These are phyloP conservation scores for Tipula lateralis DNA, from an alignment of 2,888 invertebrate species.

Conservation along the genomic window DNA sequence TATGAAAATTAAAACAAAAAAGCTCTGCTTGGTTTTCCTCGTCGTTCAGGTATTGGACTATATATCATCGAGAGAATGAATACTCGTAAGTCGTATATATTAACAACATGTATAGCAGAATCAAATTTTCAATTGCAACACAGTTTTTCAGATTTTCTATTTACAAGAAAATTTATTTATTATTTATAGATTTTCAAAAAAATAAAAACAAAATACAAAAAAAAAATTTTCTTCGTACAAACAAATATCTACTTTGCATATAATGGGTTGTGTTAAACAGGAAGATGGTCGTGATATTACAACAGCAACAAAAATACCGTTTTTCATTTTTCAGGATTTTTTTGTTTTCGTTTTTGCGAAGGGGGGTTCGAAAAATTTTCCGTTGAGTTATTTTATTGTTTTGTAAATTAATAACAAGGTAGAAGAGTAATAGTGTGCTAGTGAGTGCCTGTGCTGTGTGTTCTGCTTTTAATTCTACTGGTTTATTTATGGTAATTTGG, in stretches of 20 bases:
- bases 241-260: background rate
- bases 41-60: background rate
- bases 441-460: background rate
- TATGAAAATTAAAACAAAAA: background rate
- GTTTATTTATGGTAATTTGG: conserved; percentile 19
- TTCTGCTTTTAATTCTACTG: conserved; percentile 11
- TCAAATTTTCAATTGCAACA: background rate
- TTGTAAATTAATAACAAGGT: conserved; percentile 19
- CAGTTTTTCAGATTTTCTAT: background rate
- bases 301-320: background rate
- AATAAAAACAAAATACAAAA: background rate
- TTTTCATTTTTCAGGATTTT: background rate
- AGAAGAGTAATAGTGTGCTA: background rate
- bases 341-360: background rate
- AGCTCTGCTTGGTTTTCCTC: background rate
- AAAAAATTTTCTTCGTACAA: too few relatives aligned
- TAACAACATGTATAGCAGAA: background rate
- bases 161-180: background rate
- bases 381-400: conserved; percentile 24
- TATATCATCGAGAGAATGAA: background rate
- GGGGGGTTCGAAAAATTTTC: background rate
- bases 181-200: background rate
- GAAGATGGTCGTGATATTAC: background rate
- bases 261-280: background rate
- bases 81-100: background rate